Conservation (phyloP, 1,140 invertebrate genomes). For the Goniozus legneri region DNA sequence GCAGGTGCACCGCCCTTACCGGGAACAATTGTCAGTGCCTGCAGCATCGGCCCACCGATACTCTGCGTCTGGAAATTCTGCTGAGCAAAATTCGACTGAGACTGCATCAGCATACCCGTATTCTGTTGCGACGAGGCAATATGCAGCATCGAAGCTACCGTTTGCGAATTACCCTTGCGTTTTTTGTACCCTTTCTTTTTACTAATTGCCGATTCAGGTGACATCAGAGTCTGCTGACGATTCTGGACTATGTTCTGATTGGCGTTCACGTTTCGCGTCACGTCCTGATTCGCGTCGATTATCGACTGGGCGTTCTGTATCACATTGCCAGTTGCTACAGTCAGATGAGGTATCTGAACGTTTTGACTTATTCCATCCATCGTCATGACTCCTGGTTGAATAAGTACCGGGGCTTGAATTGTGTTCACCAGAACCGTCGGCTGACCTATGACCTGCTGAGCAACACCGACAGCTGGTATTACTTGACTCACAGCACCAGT, state of each 20-base stretch:
- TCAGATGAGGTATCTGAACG: conserved; percentile 61
- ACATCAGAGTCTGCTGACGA: conserved; percentile 60
- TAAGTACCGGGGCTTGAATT: conserved; percentile 72
- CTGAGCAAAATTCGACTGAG: conserved; percentile 49
- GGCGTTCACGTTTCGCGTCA: conserved; percentile 49
- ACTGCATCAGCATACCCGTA: conserved; percentile 49
- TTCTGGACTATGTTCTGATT: conserved; percentile 55
- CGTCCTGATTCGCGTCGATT: conserved; percentile 52
- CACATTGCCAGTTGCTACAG: conserved; percentile 63
- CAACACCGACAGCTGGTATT: conserved; percentile 58
- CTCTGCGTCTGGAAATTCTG: conserved; percentile 49
- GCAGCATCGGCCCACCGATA: conserved; percentile 62
- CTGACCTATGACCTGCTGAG: conserved; percentile 67
- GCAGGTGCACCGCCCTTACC: conserved; percentile 69
- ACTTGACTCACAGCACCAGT: conserved; percentile 68
- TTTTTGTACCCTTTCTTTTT: conserved; percentile 72
- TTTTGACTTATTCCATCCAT: conserved; percentile 66
- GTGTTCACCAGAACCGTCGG: conserved; percentile 80
- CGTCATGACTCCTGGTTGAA: conserved; percentile 72
- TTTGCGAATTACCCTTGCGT: conserved; percentile 66
- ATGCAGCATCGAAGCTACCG: conserved; percentile 72
- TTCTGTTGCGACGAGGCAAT: conserved; percentile 66
- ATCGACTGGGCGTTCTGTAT: conserved; percentile 60
- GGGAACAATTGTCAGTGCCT: conserved; percentile 72
- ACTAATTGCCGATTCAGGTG: conserved; percentile 60